Evolutionary conservation across 2,797 vertebrate species (phyloP).

Genomic region (Amblyopsis hoosieri): DNA sequence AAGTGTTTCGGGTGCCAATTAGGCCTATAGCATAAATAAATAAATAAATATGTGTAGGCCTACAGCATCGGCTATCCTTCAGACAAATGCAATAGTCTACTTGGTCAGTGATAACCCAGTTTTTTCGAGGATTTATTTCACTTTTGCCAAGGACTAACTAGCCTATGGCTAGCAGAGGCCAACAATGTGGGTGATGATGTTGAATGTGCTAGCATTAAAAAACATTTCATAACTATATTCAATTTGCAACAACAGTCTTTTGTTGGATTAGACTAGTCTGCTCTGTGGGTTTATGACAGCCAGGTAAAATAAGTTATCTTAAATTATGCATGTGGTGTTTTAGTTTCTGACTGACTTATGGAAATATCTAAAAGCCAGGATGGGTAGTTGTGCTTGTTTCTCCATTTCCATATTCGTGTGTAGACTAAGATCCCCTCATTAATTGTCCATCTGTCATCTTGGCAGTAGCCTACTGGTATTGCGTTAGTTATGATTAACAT

Average conservation of each 20-base stretch:
- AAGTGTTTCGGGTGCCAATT: constrained; percentile 75
- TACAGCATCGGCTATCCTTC: constrained; percentile 5
- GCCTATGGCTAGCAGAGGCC: no score
- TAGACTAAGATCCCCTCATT: constrained; percentile 81
- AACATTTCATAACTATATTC: not conserved
- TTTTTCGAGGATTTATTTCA: no score
- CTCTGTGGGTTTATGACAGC: not conserved
- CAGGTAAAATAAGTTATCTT: not conserved
- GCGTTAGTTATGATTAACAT: constrained; percentile 73
- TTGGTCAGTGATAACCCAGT: constrained; percentile 71
- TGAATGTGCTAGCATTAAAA: not conserved
- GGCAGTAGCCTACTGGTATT: constrained; percentile 71
- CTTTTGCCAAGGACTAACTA: no score
- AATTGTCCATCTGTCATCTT: constrained; percentile 83
- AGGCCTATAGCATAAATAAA: no score
- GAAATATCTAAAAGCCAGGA: constrained; percentile 52
- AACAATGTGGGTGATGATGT: no score
- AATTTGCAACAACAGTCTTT: no score
- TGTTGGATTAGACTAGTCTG: no score
- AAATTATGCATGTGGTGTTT: not conserved
- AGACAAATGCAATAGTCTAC: constrained; percentile 80
- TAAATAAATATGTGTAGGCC: no score
- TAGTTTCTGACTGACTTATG: constrained; percentile 60
- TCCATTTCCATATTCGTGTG: constrained; percentile 74
- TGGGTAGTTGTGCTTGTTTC: constrained; percentile 61